These are phyloP conservation scores for Pachyseris speciosa DNA, from an alignment of 64 coral and sea anemone species.

Conservation along the genomic window DNA sequence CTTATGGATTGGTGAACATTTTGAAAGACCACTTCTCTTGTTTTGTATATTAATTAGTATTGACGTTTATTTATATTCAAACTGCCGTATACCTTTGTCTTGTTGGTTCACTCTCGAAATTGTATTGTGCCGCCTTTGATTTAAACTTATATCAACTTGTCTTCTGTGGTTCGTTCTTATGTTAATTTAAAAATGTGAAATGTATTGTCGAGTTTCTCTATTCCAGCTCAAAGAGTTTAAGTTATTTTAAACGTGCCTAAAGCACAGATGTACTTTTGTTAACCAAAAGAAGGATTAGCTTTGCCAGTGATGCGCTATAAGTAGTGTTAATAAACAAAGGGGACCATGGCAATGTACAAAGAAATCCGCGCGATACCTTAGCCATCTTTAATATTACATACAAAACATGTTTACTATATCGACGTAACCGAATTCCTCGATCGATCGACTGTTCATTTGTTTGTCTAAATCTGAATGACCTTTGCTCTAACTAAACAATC, in stretches of 20 bases:
- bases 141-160: no score
- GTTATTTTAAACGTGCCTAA: neutral
- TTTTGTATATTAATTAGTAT: conserved; percentile 2
- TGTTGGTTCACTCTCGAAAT: neutral
- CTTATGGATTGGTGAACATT: neutral
- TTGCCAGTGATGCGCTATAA: neutral
- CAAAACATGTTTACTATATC: neutral
- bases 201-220: no score
- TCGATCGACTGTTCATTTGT: neutral
- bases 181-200: no score
- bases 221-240: neutral
- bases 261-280: neutral
- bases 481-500: no score
- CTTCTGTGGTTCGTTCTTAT: no score
- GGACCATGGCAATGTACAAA: neutral
- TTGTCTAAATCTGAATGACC: neutral
- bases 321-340: neutral
- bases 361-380: neutral
- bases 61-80: neutral
- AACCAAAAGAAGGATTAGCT: neutral
- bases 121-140: no score
- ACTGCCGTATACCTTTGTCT: neutral
- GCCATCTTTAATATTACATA: neutral
- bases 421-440: neutral
- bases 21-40: neutral